phyloP scores from a whole-genome alignment of 2,888 invertebrate species.

The Drosophila ezoana region DNA sequence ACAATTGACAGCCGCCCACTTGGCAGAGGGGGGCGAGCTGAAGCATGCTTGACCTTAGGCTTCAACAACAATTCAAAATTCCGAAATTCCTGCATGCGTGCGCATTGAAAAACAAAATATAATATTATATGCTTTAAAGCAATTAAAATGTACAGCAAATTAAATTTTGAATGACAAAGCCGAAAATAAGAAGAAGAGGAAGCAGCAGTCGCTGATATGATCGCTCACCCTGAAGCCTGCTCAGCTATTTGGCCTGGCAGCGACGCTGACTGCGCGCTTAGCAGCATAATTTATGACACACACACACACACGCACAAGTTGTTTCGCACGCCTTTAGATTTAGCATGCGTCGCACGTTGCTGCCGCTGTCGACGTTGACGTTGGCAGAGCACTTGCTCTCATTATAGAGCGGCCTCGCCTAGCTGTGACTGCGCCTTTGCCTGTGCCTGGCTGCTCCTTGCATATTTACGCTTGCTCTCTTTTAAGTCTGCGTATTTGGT shows the following conservation, averaged over 20 bases:
- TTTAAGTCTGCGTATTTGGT: background rate
- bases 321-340: conserved; percentile 78
- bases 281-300: conserved; percentile 61
- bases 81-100: conserved; percentile 72
- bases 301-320: conserved; percentile 34
- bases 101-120: conserved; percentile 19
- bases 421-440: conserved; percentile 34
- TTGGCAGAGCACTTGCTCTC: conserved; percentile 61
- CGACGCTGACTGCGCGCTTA: conserved; percentile 15
- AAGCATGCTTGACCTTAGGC: conserved; percentile 72
- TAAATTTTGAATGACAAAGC: conserved; percentile 72
- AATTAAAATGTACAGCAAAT: conserved; percentile 73
- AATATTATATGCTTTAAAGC: conserved; percentile 39
- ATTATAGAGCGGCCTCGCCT: conserved; percentile 54
- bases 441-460: conserved; percentile 8
- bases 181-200: conserved; percentile 15
- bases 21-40: background rate
- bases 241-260: conserved; percentile 43
- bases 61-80: conserved; percentile 37
- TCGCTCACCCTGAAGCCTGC: conserved; percentile 31
- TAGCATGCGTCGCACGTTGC: conserved; percentile 68
- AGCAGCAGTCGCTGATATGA: conserved; percentile 18
- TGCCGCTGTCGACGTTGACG: conserved; percentile 31
- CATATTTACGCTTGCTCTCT: conserved; percentile 15
- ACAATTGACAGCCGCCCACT: conserved; percentile 51